A percentile compares a stretch with the other conserved stretches of the same genome.
Evolutionary conservation across 2,797 vertebrate genomes (phyloP).

Genomic region (Meriones psammophilus): DNA sequence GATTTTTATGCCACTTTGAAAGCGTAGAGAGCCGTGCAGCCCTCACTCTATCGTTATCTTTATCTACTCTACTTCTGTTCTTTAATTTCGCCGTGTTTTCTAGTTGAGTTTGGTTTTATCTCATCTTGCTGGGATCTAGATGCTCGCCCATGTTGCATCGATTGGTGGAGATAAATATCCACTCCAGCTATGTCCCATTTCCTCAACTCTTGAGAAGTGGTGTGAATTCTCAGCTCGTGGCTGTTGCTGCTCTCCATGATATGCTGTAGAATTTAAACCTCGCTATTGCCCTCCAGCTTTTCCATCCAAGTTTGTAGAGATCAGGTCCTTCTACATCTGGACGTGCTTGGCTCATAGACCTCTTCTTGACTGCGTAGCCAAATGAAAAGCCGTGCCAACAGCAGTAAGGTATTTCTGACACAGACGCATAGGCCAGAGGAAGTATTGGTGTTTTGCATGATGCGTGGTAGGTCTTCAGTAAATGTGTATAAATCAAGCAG

Average conservation of each 20-base stretch:
- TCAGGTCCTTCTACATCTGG: not conserved
- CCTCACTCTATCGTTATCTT: conserved; percentile 6
- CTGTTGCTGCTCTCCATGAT: not conserved
- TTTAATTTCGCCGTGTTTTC: not conserved
- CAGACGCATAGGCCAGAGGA: no score
- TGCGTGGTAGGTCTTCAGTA: not conserved
- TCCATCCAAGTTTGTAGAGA: not conserved
- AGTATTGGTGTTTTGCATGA: accelerated
- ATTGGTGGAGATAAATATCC: not conserved
- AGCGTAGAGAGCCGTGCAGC: not conserved
- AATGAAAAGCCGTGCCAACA: not conserved
- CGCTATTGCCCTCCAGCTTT: not conserved
- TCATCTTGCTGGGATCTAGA: not conserved
- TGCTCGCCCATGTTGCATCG: not conserved
- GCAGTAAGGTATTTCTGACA: not conserved
- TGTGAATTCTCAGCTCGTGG: not conserved
- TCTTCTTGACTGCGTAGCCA: not conserved
- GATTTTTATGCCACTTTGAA: conserved; percentile 8
- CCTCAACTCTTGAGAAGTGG: not conserved
- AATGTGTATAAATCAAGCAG: not conserved
- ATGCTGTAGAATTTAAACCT: conserved; percentile 1
- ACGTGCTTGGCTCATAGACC: not conserved
- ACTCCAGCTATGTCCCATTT: accelerated
- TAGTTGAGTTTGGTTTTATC: not conserved
- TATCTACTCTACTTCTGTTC: conserved; percentile 25